Conservation (phyloP, 2,797 vertebrate species). For the Mus spretus region DNA sequence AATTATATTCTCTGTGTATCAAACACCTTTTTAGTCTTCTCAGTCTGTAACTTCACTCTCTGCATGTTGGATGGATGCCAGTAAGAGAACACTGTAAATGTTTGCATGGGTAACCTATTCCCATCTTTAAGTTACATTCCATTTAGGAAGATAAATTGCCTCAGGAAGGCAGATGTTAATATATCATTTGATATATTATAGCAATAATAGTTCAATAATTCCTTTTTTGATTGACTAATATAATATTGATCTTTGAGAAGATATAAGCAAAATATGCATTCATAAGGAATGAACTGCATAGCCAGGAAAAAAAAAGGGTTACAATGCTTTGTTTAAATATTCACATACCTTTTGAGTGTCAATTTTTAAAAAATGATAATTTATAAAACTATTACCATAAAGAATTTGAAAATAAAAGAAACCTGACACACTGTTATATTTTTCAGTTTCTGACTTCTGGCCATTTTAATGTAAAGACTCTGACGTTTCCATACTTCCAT, state of each 20-base stretch:
- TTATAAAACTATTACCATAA: neutral
- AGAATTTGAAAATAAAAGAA: neutral
- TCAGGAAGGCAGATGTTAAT: neutral
- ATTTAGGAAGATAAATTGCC: neutral
- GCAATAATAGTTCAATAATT: neutral
- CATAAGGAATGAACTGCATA: neutral
- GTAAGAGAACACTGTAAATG: neutral
- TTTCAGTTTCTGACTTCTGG: constrained; percentile 4
- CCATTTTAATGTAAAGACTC: neutral
- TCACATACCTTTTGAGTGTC: neutral
- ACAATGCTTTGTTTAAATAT: constrained; percentile 19
- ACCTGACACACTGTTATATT: neutral
- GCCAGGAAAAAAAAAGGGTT: neutral
- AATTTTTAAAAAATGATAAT: neutral
- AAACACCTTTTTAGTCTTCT: neutral
- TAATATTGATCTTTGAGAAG: constrained; percentile 3
- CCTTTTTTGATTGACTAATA: constrained; percentile 12
- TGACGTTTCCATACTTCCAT: neutral
- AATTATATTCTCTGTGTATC: neutral
- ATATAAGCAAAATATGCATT: neutral
- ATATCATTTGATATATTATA: neutral
- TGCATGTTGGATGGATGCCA: neutral
- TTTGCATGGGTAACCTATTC: neutral
- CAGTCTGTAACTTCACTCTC: neutral
- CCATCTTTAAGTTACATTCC: neutral